Conservation (phyloP, 2,888 invertebrate species). For the Allygus modestus region DNA sequence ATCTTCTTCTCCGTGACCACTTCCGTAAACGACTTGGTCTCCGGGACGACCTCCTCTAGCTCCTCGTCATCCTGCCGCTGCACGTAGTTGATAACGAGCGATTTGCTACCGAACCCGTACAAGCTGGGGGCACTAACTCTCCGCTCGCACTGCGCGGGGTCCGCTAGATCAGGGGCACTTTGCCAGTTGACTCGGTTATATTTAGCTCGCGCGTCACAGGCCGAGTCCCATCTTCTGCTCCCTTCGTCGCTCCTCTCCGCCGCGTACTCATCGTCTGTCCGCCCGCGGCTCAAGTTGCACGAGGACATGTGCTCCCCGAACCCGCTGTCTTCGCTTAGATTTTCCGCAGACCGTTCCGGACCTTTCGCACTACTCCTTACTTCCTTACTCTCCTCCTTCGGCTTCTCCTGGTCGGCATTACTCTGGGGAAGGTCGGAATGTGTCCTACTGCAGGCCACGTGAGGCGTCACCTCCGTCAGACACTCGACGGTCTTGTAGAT, state of each 20-base stretch:
- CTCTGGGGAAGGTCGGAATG: conserved; percentile 39
- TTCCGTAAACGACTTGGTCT: conserved; percentile 71
- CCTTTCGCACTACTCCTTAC: conserved; percentile 70
- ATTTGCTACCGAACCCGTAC: conserved; percentile 57
- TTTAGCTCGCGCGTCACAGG: conserved; percentile 68
- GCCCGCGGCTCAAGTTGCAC: conserved; percentile 63
- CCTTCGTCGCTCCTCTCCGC: conserved; percentile 68
- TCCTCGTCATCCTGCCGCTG: conserved; percentile 69
- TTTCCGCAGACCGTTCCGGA: conserved; percentile 80
- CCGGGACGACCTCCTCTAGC: conserved; percentile 65
- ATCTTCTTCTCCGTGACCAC: conserved; percentile 64
- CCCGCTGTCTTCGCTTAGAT: conserved; percentile 89
- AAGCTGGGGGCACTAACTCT: conserved; percentile 54
- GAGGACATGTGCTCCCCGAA: conserved; percentile 72
- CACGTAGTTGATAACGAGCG: conserved; percentile 62
- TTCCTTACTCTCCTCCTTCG: conserved; percentile 72
- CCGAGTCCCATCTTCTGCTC: conserved; percentile 65
- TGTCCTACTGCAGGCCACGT: conserved; percentile 39
- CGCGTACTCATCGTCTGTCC: conserved; percentile 67
- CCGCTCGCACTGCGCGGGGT: conserved; percentile 66
- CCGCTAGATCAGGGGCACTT: conserved; percentile 72
- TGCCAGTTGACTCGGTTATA: conserved; percentile 71
- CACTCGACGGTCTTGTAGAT: conserved; percentile 71
- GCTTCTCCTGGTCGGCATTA: conserved; percentile 66
- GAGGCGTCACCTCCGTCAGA: conserved; percentile 67